A percentile compares a stretch with the other conserved stretches of the same genome.
Evolutionary conservation across 2,888 invertebrate genomes (phyloP).

Genomic region (Ommatoiulus sabulosus): DNA sequence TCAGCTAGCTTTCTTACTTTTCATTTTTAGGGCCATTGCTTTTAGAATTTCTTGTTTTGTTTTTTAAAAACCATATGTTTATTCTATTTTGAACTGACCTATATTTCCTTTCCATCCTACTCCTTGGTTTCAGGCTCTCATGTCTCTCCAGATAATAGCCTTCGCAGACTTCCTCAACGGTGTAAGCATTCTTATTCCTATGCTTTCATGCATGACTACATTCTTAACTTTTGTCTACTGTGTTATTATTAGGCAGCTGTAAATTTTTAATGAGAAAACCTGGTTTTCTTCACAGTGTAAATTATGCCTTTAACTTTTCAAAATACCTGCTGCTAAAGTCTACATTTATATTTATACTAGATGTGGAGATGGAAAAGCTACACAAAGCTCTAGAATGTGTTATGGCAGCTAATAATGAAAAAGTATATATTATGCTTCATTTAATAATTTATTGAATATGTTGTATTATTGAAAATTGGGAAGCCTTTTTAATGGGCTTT

Average conservation of each 20-base stretch:
- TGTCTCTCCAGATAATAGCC: conserved; percentile 53
- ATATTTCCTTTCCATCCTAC: conserved; percentile 28
- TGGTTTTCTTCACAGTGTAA: not conserved
- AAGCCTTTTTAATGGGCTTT: not conserved
- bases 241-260: not conserved
- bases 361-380: conserved; percentile 69
- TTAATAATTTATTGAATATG: conserved; percentile 35
- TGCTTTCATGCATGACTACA: not conserved
- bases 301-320: no score
- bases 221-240: conserved; percentile 61
- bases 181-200: conserved; percentile 58
- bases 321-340: no score
- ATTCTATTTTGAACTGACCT: conserved; percentile 42
- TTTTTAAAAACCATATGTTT: conserved; percentile 35
- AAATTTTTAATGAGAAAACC: not conserved
- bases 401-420: conserved; percentile 70
- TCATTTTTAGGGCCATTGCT: not conserved
- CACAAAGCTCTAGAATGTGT: conserved; percentile 69
- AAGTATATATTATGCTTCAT: conserved; percentile 63
- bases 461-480: not conserved
- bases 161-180: conserved; percentile 51
- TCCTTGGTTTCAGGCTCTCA: conserved; percentile 52
- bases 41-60: not conserved
- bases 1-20: not conserved
- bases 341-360: conserved; percentile 62